These are phyloP conservation scores for Apodemia zela DNA, from an alignment of 2,888 invertebrate species.

Conservation along the genomic window DNA sequence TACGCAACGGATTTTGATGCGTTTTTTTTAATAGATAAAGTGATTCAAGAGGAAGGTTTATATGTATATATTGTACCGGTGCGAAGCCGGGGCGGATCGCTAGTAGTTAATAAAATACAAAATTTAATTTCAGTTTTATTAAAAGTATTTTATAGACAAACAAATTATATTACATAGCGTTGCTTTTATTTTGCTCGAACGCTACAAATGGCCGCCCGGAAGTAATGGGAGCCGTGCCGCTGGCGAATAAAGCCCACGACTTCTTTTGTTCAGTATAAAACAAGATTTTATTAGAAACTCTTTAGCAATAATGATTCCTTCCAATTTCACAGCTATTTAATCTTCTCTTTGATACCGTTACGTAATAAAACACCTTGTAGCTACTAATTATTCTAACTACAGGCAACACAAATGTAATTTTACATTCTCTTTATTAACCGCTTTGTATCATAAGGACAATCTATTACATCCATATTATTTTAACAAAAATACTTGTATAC, in stretches of 20 bases:
- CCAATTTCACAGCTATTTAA: constrained; percentile 32
- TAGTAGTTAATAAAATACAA: too few relatives aligned
- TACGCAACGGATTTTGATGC: too few relatives aligned
- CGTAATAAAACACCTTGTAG: background rate
- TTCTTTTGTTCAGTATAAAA: constrained; percentile 54
- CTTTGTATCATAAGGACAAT: too few relatives aligned
- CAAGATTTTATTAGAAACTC: constrained; percentile 56
- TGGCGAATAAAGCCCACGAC: constrained; percentile 40
- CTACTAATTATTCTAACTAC: background rate
- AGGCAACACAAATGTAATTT: background rate
- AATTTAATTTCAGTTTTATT: background rate
- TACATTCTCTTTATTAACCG: too few relatives aligned
- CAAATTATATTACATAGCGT: constrained; percentile 12
- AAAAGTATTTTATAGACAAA: background rate
- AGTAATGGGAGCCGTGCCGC: constrained; percentile 39
- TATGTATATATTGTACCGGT: too few relatives aligned
- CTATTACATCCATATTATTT: too few relatives aligned
- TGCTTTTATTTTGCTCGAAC: constrained; percentile 16
- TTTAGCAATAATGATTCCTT: constrained; percentile 34
- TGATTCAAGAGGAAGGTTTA: too few relatives aligned
- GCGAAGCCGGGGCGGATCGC: too few relatives aligned
- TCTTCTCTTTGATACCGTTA: constrained; percentile 3
- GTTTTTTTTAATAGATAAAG: too few relatives aligned
- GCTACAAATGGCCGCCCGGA: constrained; percentile 12
- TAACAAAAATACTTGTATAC: too few relatives aligned